Evolutionary conservation across 2,797 vertebrate species (phyloP), one percentile per base, ranked within the genome.

Genomic region (Aplochiton taeniatus): DNA sequence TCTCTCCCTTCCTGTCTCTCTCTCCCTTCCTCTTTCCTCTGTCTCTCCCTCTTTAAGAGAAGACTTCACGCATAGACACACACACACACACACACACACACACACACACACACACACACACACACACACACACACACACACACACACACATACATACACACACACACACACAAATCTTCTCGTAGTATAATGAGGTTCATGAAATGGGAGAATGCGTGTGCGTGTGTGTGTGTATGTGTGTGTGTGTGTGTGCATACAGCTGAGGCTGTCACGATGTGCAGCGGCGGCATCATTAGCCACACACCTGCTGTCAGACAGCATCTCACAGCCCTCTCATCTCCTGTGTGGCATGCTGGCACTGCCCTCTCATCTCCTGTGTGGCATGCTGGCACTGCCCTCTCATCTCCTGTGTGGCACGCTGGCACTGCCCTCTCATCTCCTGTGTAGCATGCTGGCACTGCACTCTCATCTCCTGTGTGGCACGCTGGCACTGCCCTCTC

Each of bases 161-260:
- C 65, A 58, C 14, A 44, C 19, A 62, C 62, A 70, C 63, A 61
- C 61, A 46, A 57, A 42, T 6, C 31, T 3, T 31, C 31, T 17
- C 11, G 8, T 0, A 17, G 14, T n/a, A 51, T 16, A 51, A 14
- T 51, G 5, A n/a, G 5, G 17, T 51, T 8, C 49, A 14, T 51
- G 17, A 9, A 14, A 51, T 9, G 49, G 49, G 17, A 10, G 14
- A 51, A n/a, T 51, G 17, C 49, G 13, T 51, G 14, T 2, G 49
- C 7, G 49, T 51, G 49, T 51, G n/a, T 17, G 49, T 9, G 49
- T 11, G n/a, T 17, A 14, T 51, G 48, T 50, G 49, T 51, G 49
- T 51, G 14, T n/a, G 49, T 17, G n/a, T 51, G 5, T 51, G 49
- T 4, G 17, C 49, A n/a, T 51, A 17, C 49, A 51, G 51, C 51